Conservation (phyloP, 2,113 vertebrate species). For the Glaucidium brasilianum region DNA sequence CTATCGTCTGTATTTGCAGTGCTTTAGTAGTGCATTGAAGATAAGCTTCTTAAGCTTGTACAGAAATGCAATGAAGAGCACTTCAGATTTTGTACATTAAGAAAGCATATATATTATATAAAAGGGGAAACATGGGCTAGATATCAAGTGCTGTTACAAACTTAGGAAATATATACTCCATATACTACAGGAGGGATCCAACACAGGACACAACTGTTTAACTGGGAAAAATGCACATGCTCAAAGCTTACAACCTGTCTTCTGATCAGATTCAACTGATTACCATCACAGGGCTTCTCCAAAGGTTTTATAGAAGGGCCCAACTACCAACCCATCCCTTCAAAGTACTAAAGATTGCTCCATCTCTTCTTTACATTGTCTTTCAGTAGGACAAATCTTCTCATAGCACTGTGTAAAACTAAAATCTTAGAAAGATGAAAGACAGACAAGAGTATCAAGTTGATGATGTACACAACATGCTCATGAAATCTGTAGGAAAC, state of each 20-base stretch:
- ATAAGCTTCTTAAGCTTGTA: background rate
- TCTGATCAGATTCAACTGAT: background rate
- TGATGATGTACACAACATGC: background rate
- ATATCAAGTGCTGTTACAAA: background rate
- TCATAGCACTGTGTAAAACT: background rate
- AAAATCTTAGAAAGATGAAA: background rate
- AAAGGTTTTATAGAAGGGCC: background rate
- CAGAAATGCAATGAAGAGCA: background rate
- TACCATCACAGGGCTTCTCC: background rate
- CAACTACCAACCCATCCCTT: background rate
- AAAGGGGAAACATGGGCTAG: background rate
- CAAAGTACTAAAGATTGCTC: background rate
- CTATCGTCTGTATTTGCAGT: background rate
- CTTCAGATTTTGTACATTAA: background rate
- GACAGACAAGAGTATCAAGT: background rate
- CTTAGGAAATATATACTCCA: background rate
- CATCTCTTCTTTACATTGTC: background rate
- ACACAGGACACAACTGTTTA: background rate
- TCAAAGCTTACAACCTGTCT: background rate
- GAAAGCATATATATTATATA: background rate
- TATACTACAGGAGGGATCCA: background rate
- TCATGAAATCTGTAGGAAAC: background rate
- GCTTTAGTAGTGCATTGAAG: background rate
- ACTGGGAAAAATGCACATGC: background rate
- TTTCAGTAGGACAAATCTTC: background rate